Percentiles rank a stretch among this genome's conserved stretches.
phyloP scores from a whole-genome alignment of 1,140 invertebrate genomes.

The Drosophila dunni region DNA sequence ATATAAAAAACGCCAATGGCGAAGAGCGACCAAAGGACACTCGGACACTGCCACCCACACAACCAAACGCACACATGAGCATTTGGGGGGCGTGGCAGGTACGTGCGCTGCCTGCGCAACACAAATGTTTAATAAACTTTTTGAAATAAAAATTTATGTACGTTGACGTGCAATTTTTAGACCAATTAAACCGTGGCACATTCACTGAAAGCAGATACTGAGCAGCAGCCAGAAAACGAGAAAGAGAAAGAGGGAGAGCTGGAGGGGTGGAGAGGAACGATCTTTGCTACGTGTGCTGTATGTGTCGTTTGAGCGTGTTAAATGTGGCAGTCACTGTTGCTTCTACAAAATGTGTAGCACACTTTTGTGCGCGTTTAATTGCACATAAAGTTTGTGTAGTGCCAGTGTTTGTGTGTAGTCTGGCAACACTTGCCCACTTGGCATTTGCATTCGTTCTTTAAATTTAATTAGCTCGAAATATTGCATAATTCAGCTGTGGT shows the following conservation, averaged over 20 bases:
- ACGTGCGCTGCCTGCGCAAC: constrained; percentile 71
- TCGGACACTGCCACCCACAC: constrained; percentile 25
- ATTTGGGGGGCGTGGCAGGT: constrained; percentile 40
- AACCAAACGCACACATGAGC: constrained; percentile 15
- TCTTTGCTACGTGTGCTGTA: constrained; percentile 28
- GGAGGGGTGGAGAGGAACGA: not conserved
- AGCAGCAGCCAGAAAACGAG: not conserved
- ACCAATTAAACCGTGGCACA: constrained; percentile 70
- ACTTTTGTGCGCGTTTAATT: constrained; percentile 46
- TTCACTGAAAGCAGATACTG: constrained; percentile 9
- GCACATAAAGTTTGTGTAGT: constrained; percentile 12
- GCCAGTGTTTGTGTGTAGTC: too few relatives aligned
- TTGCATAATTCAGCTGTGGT: constrained; percentile 57
- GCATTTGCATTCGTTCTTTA: constrained; percentile 55
- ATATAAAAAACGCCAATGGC: constrained; percentile 75
- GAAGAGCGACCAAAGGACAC: constrained; percentile 58
- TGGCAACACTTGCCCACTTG: not conserved
- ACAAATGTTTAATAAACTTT: constrained; percentile 83
- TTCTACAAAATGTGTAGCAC: constrained; percentile 9
- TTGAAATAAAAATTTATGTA: constrained; percentile 82
- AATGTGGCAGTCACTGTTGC: constrained; percentile 4
- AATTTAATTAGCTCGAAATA: constrained; percentile 75
- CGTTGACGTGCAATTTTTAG: constrained; percentile 82
- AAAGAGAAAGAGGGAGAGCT: not conserved
- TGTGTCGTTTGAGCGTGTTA: constrained; percentile 16